Evolutionary conservation across 2,888 invertebrate species (phyloP).

Genomic region (Folsomia manolachei): DNA sequence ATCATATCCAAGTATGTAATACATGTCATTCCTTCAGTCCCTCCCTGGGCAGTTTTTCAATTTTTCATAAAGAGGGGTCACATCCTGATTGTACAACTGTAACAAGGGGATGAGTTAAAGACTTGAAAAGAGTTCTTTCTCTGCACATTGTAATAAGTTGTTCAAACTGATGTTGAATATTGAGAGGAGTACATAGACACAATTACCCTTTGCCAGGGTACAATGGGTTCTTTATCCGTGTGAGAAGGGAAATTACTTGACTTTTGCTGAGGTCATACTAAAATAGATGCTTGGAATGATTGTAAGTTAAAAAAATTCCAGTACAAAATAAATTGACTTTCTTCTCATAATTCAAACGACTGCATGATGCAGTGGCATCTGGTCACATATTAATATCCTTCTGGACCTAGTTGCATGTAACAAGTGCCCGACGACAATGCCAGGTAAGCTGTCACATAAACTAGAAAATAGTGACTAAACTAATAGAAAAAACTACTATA

Average conservation of each 20-base stretch:
- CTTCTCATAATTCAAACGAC: too few relatives aligned
- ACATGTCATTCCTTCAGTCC: not conserved
- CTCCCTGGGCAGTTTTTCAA: constrained; percentile 4
- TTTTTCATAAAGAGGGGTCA: constrained; percentile 2
- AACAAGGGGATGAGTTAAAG: constrained; percentile 17
- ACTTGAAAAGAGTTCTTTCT: constrained; percentile 2
- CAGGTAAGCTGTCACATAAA: not conserved
- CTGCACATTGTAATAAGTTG: not conserved
- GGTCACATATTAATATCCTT: not conserved
- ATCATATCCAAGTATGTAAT: not conserved
- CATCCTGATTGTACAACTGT: not conserved
- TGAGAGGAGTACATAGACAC: too few relatives aligned
- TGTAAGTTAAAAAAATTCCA: not conserved
- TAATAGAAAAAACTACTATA: not conserved
- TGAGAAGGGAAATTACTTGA: constrained; percentile 5
- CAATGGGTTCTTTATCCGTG: not conserved
- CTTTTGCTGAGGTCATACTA: not conserved
- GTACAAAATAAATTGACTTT: not conserved
- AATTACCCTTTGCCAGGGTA: not conserved
- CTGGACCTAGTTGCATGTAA: too few relatives aligned
- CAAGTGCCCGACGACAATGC: not conserved
- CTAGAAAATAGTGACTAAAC: not conserved
- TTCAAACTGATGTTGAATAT: too few relatives aligned
- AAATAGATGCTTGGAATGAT: not conserved
- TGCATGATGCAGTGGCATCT: not conserved